Base-by-base conservation (phyloP, 1,140 invertebrate species). In the Prorops nasuta region DNA sequence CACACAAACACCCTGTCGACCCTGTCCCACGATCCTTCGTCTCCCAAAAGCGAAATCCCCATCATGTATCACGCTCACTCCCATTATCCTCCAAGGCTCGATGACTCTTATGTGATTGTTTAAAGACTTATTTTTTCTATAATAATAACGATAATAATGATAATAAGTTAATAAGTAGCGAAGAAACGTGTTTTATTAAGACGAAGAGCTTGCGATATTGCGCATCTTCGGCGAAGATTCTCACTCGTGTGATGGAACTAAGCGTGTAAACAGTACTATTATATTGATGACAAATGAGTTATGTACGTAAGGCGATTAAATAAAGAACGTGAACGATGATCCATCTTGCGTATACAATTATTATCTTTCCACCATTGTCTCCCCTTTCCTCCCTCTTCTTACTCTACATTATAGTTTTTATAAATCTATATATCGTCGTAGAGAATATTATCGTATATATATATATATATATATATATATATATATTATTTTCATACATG, bases 111-210 rank as follows among this genome's bases (percentile, higher is more conserved):
- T 75, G 71, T 75, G 69, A 75, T 75, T 75, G 72, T 75, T 75
- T 74, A 72, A 75, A 75, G 72, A 75, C 72, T 75, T 74, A 74
- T 74, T 75, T 75, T 75, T 75, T 74, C 70, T 75, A 75, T 75
- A 73, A 74, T 46, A 59, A 67, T 69, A 69, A 70, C 60, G 51
- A 70, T 67, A 60, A 63, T 63, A 68, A 64, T 51, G 60, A 67
- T 53, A 64, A 60, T 69, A 69, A 70, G 64, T 66, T 66, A 69
- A 71, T 28, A 67, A 42, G 66, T 70, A 72, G 67, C 57, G 56
- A 59, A 67, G 54, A 51, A 67, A 64, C 58, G 66, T n/a, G n/a
- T 67, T 70, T 67, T 67, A 66, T 63, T 58, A 62, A 63, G 46
- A 63, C 61, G 60, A 65, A 58, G 57, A 57, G 19, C 31, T 60